Base-by-base conservation (phyloP, 37 sponge, comb jelly and placozoan species). In the Beroe ovata region DNA sequence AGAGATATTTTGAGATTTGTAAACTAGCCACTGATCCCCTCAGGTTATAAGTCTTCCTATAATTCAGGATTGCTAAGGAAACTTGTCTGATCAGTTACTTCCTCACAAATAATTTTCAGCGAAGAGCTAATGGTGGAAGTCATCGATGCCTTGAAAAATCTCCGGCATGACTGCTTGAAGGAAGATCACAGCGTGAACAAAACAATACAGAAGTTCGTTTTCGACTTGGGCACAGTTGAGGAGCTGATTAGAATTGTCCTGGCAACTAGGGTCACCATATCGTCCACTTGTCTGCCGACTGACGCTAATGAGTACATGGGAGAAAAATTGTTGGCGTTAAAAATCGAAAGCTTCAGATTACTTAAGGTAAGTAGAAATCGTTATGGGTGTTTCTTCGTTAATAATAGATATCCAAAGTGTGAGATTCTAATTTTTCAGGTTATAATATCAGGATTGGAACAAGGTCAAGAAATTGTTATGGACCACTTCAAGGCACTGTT, bases 391-490 rank as follows among this genome's bases (percentile, higher is more conserved):
- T 47, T 47, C 11, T 47, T 6, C n/a, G n/a, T n/a, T n/a, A n/a
- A n/a, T n/a, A n/a, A n/a, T n/a, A n/a, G n/a, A n/a, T n/a, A n/a
- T n/a, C n/a, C n/a, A n/a, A n/a, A n/a, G n/a, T n/a, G n/a, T n/a
- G n/a, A n/a, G n/a, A n/a, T n/a, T n/a, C n/a, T n/a, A n/a, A n/a
- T n/a, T n/a, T 34, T 77, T 42, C 84, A 77, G 84, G 84, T 77
- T 8, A 35, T 77, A 4, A 42, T 77, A 21, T 77, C 84, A 21
- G 84, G 84, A 36, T 23, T 77, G 47, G 84, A 77, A 14, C 84
- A 77, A 42, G 84, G 84, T 11, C 84, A 77, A 41, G 84, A 77
- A n/a, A 33, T 16, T 33, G 84, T 77, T 8, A 77, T 77, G 84
- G 47, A 77, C 1, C 47, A 77, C 84, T 77, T 77, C 28, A 77